These are phyloP conservation scores for Drosophila kepulauana DNA, from an alignment of 1,140 invertebrate species.

Conservation along the genomic window DNA sequence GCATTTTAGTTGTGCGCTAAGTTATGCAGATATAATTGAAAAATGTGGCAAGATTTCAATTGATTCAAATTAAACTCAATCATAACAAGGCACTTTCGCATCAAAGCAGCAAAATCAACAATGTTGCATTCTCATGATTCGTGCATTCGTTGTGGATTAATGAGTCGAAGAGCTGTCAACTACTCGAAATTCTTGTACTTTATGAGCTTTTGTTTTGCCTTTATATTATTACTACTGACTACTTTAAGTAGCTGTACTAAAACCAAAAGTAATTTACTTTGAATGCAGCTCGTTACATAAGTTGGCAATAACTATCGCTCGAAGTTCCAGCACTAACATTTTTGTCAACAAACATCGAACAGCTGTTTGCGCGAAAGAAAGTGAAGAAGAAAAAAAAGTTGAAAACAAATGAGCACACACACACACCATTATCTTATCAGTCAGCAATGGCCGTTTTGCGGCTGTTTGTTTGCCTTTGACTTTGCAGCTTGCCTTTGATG, in stretches of 20 bases:
- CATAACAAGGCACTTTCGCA: slow-evolving; percentile 19
- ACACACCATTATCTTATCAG: slow-evolving; percentile 67
- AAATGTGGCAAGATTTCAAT: slow-evolving; percentile 33
- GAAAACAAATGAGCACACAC: slow-evolving; percentile 18
- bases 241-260: no score
- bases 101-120: slow-evolving; percentile 6
- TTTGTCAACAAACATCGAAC: slow-evolving; percentile 48
- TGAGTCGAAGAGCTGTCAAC: background rate
- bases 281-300: slow-evolving; percentile 15
- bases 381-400: slow-evolving; percentile 12
- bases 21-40: slow-evolving; percentile 34
- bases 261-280: no score
- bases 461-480: slow-evolving; percentile 55
- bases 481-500: slow-evolving; percentile 29
- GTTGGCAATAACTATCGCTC: slow-evolving; percentile 24
- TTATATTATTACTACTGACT: no score
- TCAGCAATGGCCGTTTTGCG: slow-evolving; percentile 16
- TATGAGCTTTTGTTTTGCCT: no score
- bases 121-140: background rate
- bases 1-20: slow-evolving; percentile 15
- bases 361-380: slow-evolving; percentile 37
- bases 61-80: slow-evolving; percentile 61
- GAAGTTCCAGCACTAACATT: slow-evolving; percentile 25
- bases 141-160: slow-evolving; percentile 5
- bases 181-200: no score